Evolutionary conservation across 2,888 invertebrate species (phyloP), one percentile per base, ranked within the genome.

Genomic region (Dynastes maya): DNA sequence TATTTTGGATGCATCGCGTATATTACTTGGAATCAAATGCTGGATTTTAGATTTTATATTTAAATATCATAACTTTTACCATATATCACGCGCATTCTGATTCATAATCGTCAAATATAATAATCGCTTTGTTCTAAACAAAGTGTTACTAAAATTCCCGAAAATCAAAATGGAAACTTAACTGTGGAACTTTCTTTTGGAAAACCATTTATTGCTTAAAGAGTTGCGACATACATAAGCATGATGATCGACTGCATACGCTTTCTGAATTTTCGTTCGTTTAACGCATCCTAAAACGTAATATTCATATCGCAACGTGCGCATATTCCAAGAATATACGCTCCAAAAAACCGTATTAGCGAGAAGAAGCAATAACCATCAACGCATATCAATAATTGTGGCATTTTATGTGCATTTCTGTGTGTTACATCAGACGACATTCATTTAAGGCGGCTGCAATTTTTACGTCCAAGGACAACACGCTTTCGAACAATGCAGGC

Each of bases 381-480:
- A 29, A 68, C 22, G n/a, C 65, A 45, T 61, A 49, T 49, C 68
- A 13, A 68, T 68, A 68, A 68, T n/a, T 22, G 53, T 11, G 22
- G n/a, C 22, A 22, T 22, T 68, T 32, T 29, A 51, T 51, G 29
- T 51, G 68, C 49, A 51, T 51, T 63, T 63, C 63, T 29, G 63
- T 5, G 5, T 63, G 55, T 55, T 65, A 65, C 45, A 65, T 27
- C 51, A 68, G 51, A 51, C 51, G 51, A 6, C 68, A 51, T 49
- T 68, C 68, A n/a, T 51, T 29, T 51, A 27, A 51, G 13, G 49
- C 68, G 68, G 51, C 51, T 51, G 51, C 51, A 49, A 27, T 68
- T 68, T 68, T 68, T 68, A 68, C 27, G 13, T 68, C 13, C 51
- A 51, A 68, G 51, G 68, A 51, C 68, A 53, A 68, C 68, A 51